Base-by-base conservation (phyloP, 2,113 vertebrate species). In the Campylomormyrus tamandua region DNA sequence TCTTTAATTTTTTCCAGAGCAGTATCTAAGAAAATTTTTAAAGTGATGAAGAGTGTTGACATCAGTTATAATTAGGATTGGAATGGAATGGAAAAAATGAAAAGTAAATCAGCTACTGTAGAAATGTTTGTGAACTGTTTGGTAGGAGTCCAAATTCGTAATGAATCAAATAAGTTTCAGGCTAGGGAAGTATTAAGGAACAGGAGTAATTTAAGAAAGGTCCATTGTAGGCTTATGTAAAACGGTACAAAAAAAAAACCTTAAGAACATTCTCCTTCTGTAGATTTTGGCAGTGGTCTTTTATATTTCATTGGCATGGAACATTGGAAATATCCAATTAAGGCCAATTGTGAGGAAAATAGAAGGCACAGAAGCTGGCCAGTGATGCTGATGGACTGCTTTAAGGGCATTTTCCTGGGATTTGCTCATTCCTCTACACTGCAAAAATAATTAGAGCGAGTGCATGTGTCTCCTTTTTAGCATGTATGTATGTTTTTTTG, bases 311-410 rank as follows among this genome's bases (percentile, higher is more conserved):
- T 24, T 48, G 24, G 46, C 45, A 86, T n/a, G 83, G 83, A 80
- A 80, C 74, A 80, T 17, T 80, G 74, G 83, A 86, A 86, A 86
- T 86, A 27, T 86, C 83, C 83, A 86, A 86, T 86, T 86, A 49
- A n/a, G 83, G 48, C 24, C 3, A 49, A 86, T 50, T 49, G 83
- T 24, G 24, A 86, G 46, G 45, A 50, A 86, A 86, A 50, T 50
- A 50, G 48, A 45, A 48, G 10, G 1, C n/a, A 50, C 19, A n/a
- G 83, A 50, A 49, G 45, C 45, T 49, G n/a, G 27, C 45, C n/a
- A 50, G 45, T 48, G 45, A 39, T 35, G 5, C 17, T 80, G 83
- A 86, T 46, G 45, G n/a, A 45, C 83, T 84, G 45, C 24, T 50
- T 50, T 49, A 45, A 85, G 83, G 83, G 83, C 46, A 49, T 45